Evolutionary conservation across 2,797 vertebrate species (phyloP), one percentile per base, ranked within the genome.

Genomic region (Eupleurogrammus muticus): DNA sequence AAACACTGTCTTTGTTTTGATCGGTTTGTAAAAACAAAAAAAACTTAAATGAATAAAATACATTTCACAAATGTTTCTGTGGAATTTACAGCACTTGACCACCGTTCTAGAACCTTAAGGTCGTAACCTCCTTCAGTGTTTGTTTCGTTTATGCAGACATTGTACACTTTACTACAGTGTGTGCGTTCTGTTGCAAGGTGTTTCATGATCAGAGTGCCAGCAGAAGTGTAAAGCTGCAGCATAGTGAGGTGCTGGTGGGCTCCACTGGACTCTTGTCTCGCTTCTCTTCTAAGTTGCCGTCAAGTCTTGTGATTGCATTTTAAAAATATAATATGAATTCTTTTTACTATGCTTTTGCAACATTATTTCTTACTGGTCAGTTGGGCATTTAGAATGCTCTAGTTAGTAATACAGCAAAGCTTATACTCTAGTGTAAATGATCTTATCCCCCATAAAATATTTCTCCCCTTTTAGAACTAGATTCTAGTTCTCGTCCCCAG

Each of bases 251-350:
- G 13, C 13, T 44, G 40, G 14, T 5, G 32, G 46, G 65, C 66
- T 73, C 83, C 73, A 44, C 12, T 79, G 77, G 77, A 81, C 53
- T 40, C 55, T 68, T 71, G 64, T 79, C 66, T 66, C 20, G 48
- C 21, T 35, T 36, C 47, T 9, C 63, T 67, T 1, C 66, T 14
- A 32, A 24, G 24, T 64, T 63, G 50, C 4, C 6, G 61, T 81
- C 78, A 73, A 53, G 54, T 52, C 14, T 73, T 80, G 66, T 73
- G 80, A 75, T 77, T 87, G 79, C 59, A 42, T 11, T 87, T 82
- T 83, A 66, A 50, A 82, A 82, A 77, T 36, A 36, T 66, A 19
- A 50, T 65, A 50, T 48, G 50, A 81, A 67, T 86, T 73, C 59
- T 24, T 28, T 40, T 73, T 64, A 8, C 24, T 19, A 32, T 40